Percentiles rank a stretch among this genome's conserved stretches.
These are phyloP conservation scores for Eupithecia pulchellata DNA, from an alignment of 2,888 invertebrate genomes.

Conservation along the genomic window DNA sequence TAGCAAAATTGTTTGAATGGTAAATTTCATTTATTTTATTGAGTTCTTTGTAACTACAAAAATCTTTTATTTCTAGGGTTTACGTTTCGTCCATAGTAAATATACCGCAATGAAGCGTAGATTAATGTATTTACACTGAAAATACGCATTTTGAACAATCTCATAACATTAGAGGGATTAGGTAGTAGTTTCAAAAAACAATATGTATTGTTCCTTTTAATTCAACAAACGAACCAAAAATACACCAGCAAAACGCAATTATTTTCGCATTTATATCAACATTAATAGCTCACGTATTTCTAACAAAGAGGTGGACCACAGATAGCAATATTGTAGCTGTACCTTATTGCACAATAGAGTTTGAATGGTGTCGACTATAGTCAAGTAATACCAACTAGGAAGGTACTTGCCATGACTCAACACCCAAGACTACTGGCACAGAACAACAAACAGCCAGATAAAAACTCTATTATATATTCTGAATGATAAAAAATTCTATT, in stretches of 20 bases:
- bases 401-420: neutral
- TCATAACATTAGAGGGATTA: no score
- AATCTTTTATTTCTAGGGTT: no score
- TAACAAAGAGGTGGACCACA: constrained; percentile 18
- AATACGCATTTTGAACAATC: no score
- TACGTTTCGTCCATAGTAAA: no score
- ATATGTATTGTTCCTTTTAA: neutral
- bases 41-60: no score
- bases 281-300: constrained; percentile 11
- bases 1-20: no score
- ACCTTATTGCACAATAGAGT: constrained; percentile 24
- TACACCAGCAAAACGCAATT: neutral
- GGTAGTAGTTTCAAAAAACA: neutral
- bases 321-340: neutral
- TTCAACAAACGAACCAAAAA: neutral
- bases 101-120: no score
- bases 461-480: constrained; percentile 1
- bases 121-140: no score
- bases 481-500: constrained; percentile 2
- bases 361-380: constrained; percentile 24
- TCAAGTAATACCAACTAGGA: neutral
- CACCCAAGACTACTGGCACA: neutral
- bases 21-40: no score
- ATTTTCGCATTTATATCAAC: neutral
- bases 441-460: neutral